Base-by-base conservation (phyloP, 1,140 invertebrate species). In the Drosophila gunungcola region DNA sequence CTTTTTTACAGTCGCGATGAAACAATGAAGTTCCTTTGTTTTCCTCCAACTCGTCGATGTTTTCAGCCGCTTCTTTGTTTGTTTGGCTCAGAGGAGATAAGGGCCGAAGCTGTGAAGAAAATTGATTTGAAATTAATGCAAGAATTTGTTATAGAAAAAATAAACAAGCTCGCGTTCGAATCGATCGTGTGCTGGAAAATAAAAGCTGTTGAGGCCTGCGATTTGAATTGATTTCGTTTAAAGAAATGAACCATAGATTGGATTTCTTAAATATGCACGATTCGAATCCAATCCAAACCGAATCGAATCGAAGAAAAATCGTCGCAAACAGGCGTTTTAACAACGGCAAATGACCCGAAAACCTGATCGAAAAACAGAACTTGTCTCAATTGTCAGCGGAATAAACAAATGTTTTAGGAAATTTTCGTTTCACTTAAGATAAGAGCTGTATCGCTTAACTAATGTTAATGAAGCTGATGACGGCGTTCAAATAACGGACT, bases 51-150 rank as follows among this genome's bases (percentile, higher is more conserved):
- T 67, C 79, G 64, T 48, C 68, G 51, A 76, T 74, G 69, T 73
- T 58, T 68, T 73, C 62, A 42, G 60, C 60, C 54, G 46, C 41
- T 36, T 49, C 53, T 41, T 38, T 60, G 46, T 46, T 58, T 63
- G 49, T 58, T 64, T 77, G 56, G 49, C 60, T 43, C 52, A 54
- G 39, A 56, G 57, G 64, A 69, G 72, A 75, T 64, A 57, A 72
- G 69, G 67, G 69, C 68, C 70, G 54, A 68, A 67, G 90, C 90
- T 91, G 90, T 91, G 90, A 90, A 90, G 90, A 90, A 91, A 91
- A 91, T 91, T 91, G 89, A 91, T 91, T 91, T 82, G 90, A 91
- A 91, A 91, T 91, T 91, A 91, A 91, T 91, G 90, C 90, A 91
- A 90, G 90, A 91, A 91, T 91, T 91, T 91, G 88, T 90, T 89